A percentile compares a stretch with the other conserved stretches of the same genome.
phyloP scores from a whole-genome alignment of 1,140 invertebrate genomes.

The Babylonia areolata region DNA sequence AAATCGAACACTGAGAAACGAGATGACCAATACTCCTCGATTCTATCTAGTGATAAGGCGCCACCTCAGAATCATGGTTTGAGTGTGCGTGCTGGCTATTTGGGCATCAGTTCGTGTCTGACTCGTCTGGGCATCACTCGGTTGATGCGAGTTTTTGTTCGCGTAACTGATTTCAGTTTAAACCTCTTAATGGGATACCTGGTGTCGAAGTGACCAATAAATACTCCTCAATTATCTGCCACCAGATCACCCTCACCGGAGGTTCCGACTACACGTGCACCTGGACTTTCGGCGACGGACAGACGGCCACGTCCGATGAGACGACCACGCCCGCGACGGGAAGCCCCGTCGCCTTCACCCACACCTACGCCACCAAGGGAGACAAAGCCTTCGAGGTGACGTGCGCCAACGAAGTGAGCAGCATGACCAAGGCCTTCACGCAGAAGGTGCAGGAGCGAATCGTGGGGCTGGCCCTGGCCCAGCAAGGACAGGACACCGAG shows the following conservation, averaged over 20 bases:
- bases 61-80: too few species aligned
- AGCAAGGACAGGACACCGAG: conserved; percentile 43
- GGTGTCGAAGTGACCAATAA: too few species aligned
- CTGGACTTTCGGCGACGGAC: conserved; percentile 52
- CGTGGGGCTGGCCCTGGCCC: conserved; percentile 42
- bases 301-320: conserved; percentile 18
- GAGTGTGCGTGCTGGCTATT: too few species aligned
- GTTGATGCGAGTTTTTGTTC: too few species aligned
- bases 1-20: too few species aligned
- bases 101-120: too few species aligned
- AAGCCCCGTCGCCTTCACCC: conserved; percentile 12
- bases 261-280: conserved; percentile 60
- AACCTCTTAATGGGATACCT: too few species aligned
- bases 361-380: conserved; percentile 42
- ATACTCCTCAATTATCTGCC: not conserved
- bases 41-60: too few species aligned
- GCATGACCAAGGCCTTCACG: not conserved
- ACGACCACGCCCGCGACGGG: conserved; percentile 20
- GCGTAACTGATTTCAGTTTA: too few species aligned
- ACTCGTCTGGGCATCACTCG: too few species aligned
- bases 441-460: conserved; percentile 52
- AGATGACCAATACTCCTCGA: too few species aligned
- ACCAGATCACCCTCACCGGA: conserved; percentile 42
- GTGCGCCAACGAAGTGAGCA: conserved; percentile 58
- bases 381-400: conserved; percentile 45